Evolutionary conservation across 2,888 invertebrate genomes (phyloP), one percentile per base, ranked within the genome.

Genomic region (Tetragonula carbonaria): DNA sequence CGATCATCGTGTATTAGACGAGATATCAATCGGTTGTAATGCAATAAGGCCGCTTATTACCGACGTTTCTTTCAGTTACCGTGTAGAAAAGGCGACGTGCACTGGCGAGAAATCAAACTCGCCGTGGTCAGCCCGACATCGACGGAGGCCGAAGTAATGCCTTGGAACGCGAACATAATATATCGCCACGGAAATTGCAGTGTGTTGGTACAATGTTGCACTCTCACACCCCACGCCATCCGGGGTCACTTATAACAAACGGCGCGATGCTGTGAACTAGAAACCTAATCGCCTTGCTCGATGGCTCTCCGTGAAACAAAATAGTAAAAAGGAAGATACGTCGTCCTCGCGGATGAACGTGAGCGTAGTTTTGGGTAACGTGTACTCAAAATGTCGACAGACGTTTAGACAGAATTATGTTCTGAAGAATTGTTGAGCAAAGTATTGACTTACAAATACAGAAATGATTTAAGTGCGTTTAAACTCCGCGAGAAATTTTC

Each of bases 171-270:
- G 75, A 73, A 68, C 84, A 45, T 83, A 84, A 84, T 84, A 66
- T 85, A 85, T 85, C 63, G 84, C 68, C 71, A 14, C 71, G 83
- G 84, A 84, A 84, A 84, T 84, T 82, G 78, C 78, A 78, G 67
- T 63, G 84, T 84, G 82, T 83, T 84, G 70, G 78, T 82, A 72
- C 83, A 72, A 78, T 75, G 84, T 82, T 82, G 84, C 78, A 72
- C 71, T 83, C 73, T 84, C 71, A 72, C 82, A 78, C 82, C 84
- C 84, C 74, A 78, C 82, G 84, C 74, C 67, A 82, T 84, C 82
- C 83, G 78, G 84, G 84, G 78, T 84, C 78, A 66, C 82, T 57
- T 84, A 71, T 77, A 74, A 74, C 82, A 82, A 82, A 78, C 84
- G 78, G 57, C 71, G 74, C 66, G 74, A 78, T 83, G 76, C 75